phyloP scores from a whole-genome alignment of 2,797 vertebrate species.

The Chromis chromis region DNA sequence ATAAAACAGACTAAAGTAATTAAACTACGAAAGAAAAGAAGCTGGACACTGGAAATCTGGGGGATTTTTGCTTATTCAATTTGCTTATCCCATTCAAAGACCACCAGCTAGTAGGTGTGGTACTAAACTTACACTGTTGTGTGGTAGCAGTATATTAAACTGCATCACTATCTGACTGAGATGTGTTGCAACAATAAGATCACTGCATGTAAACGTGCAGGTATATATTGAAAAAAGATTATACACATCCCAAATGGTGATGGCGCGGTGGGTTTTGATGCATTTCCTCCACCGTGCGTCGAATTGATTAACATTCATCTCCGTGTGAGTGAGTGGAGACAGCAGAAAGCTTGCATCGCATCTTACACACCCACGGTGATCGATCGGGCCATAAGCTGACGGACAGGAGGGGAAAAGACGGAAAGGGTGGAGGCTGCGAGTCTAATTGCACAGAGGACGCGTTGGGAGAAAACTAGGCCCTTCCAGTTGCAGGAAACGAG shows the following conservation, averaged over 20 bases:
- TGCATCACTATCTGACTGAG: neutral
- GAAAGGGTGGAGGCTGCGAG: constrained; percentile 19
- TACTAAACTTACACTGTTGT: neutral
- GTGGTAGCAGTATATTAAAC: too few relatives aligned
- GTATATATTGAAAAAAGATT: constrained; percentile 22
- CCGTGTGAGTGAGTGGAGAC: constrained; percentile 66
- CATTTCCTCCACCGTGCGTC: constrained; percentile 49
- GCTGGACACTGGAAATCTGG: too few relatives aligned
- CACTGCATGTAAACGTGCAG: constrained; percentile 2
- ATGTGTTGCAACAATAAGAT: neutral
- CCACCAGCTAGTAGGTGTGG: neutral
- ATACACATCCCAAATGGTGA: constrained; percentile 45
- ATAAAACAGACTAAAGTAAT: neutral
- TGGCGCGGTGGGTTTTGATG: constrained; percentile 60
- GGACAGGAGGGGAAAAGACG: constrained; percentile 29
- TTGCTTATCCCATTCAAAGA: neutral
- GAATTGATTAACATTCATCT: constrained; percentile 81
- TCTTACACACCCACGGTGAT: constrained; percentile 51
- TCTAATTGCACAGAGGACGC: constrained; percentile 27
- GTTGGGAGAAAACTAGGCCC: neutral
- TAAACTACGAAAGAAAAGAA: too few relatives aligned
- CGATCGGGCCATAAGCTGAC: constrained; percentile 51
- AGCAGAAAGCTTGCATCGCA: constrained; percentile 49
- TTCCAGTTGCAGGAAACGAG: neutral
- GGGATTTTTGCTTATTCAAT: too few relatives aligned